Evolutionary conservation across 2,797 vertebrate species (phyloP).

Genomic region (Spheniscus humboldti): DNA sequence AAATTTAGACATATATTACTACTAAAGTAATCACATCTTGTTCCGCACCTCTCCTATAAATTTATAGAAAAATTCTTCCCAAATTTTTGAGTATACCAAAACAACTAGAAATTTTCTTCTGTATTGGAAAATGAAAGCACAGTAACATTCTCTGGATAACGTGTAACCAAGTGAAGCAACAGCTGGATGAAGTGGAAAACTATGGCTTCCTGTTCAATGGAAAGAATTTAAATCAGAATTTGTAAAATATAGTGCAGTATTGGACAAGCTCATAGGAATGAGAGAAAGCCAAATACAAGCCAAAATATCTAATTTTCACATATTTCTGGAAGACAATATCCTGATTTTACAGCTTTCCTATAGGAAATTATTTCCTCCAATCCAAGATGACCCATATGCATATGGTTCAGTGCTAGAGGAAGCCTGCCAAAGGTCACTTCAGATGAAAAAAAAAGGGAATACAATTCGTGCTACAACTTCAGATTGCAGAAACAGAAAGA

Average conservation of each 20-base stretch:
- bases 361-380: conserved; percentile 6
- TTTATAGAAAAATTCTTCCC: neutral
- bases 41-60: neutral
- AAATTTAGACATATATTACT: neutral
- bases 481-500: conserved; percentile 55
- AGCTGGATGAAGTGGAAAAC: neutral
- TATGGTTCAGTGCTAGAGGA: neutral
- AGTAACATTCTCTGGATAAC: neutral
- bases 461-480: neutral
- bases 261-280: neutral
- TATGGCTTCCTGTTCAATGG: conserved; percentile 12
- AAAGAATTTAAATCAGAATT: conserved; percentile 56
- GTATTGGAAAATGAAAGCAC: neutral
- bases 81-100: neutral
- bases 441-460: neutral
- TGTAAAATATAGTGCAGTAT: neutral
- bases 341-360: neutral
- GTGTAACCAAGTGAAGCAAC: neutral
- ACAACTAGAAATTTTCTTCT: neutral
- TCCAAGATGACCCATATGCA: neutral
- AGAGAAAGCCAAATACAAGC: neutral
- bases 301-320: conserved; percentile 3
- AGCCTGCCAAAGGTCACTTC: conserved; percentile 30
- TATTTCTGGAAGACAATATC: conserved; percentile 26
- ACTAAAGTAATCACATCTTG: neutral